Base-by-base conservation (phyloP, 2,797 vertebrate species). In the Alectoris magna region DNA sequence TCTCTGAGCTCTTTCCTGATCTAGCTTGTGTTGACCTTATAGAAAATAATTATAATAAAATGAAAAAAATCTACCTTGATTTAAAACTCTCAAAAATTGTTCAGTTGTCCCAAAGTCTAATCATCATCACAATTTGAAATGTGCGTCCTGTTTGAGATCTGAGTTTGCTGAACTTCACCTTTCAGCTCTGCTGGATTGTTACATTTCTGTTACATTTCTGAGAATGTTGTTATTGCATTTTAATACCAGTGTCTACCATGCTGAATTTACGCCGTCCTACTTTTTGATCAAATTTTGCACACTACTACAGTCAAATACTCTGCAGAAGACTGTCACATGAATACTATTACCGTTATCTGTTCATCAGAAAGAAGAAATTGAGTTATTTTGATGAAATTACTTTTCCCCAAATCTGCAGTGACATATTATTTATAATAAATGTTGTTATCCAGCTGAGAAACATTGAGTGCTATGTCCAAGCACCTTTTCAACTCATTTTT, bases 21-120 rank as follows among this genome's bases (percentile, higher is more conserved):
- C 64, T 51, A 69, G 9, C 9, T 10, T 46, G 23, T 88, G 38
- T 2, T 3, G 46, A 11, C 29, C 9, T 34, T 62, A 9, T 14
- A 43, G 3, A 15, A 2, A 6, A 2, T 19, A 31, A 14, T 11
- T 10, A 39, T 13, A 2, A 6, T 2, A 27, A 29, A 11, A 3
- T 2, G 4, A 22, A 51, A 72, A 41, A 55, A 46, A 13, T 26
- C 12, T 56, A 5, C 39, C 34, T 80, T 49, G 18, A 53, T 67
- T 84, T 90, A 56, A 43, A 63, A 84, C 38, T 88, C 12, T 83
- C 60, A 91, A 34, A 0, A 36, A 11, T 34, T 86, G 3, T 39
- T 79, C 8, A 22, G 11, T 60, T 87, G 10, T 62, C 27, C n/a
- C 13, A 41, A 82, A 83, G 34, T 56, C 27, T 66, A 48, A 31